phyloP scores from a whole-genome alignment of 1,140 invertebrate genomes.

The Heliconius hewitsoni region DNA sequence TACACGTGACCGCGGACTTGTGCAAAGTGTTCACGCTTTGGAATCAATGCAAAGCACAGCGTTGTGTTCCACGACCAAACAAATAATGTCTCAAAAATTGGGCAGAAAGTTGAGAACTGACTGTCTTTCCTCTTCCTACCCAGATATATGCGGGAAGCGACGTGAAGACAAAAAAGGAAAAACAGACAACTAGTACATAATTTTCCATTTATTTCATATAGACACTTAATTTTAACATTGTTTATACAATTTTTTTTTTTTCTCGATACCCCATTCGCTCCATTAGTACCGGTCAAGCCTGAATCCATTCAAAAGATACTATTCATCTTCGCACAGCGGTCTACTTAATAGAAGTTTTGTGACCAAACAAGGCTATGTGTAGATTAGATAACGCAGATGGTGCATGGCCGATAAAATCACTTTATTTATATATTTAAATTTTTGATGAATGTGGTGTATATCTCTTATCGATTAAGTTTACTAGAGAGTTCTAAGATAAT shows the following conservation, averaged over 20 bases:
- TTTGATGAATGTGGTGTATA: not conserved
- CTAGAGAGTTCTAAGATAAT: not conserved
- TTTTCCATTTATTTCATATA: no score
- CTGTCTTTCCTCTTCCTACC: no score
- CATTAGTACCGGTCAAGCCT: slow-evolving; percentile 40
- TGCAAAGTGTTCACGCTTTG: no score
- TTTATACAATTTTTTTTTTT: slow-evolving; percentile 28
- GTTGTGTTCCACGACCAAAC: no score
- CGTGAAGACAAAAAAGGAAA: no score
- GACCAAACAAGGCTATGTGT: slow-evolving; percentile 15
- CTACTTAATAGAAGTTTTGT: slow-evolving; percentile 53
- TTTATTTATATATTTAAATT: not conserved
- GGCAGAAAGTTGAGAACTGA: no score
- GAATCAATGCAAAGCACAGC: no score
- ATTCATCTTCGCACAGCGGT: slow-evolving; percentile 47
- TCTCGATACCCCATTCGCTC: slow-evolving; percentile 31
- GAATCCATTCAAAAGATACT: slow-evolving; percentile 37
- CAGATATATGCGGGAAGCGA: no score
- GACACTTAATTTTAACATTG: not conserved
- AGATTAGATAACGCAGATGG: slow-evolving; percentile 10
- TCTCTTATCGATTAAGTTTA: not conserved
- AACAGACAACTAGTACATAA: no score
- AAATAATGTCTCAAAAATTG: no score
- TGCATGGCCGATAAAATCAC: not conserved
- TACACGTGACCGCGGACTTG: no score